A percentile compares a stretch with the other conserved stretches of the same genome.
These are phyloP conservation scores for Leptinotarsa rubiginosa DNA, from an alignment of 2,888 invertebrate species.

Conservation along the genomic window DNA sequence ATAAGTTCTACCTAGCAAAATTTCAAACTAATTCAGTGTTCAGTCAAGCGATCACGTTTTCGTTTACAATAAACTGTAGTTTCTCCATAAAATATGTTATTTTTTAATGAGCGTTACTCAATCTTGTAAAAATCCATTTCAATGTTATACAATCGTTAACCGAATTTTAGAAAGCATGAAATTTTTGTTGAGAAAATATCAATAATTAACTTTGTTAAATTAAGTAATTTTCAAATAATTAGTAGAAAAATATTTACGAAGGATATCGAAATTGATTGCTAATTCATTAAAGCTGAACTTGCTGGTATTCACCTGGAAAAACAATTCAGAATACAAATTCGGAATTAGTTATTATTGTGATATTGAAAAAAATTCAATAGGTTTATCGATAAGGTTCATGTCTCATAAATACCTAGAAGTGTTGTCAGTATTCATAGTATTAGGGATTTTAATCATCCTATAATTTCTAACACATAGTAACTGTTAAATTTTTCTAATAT, in stretches of 20 bases:
- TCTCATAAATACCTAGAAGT: too few species aligned
- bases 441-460: too few species aligned
- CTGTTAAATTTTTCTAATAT: too few species aligned
- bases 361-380: too few species aligned
- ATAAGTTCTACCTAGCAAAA: not conserved
- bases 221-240: slow-evolving; percentile 43
- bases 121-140: slow-evolving; percentile 43
- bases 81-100: slow-evolving; percentile 29
- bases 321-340: too few species aligned
- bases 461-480: too few species aligned
- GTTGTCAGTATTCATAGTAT: too few species aligned
- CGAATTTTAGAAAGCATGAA: slow-evolving; percentile 53
- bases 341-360: too few species aligned
- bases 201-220: slow-evolving; percentile 50
- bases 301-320: too few species aligned
- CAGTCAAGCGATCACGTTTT: slow-evolving; percentile 2
- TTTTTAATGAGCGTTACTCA: slow-evolving; percentile 42
- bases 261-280: slow-evolving; percentile 6
- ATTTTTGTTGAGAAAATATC: slow-evolving; percentile 52
- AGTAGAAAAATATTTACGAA: slow-evolving; percentile 26
- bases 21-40: not conserved
- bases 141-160: slow-evolving; percentile 47
- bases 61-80: slow-evolving; percentile 23
- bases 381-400: too few species aligned
- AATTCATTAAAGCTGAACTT: not conserved